Conservation (phyloP, 2,888 invertebrate species). For the Andrena praecox region DNA sequence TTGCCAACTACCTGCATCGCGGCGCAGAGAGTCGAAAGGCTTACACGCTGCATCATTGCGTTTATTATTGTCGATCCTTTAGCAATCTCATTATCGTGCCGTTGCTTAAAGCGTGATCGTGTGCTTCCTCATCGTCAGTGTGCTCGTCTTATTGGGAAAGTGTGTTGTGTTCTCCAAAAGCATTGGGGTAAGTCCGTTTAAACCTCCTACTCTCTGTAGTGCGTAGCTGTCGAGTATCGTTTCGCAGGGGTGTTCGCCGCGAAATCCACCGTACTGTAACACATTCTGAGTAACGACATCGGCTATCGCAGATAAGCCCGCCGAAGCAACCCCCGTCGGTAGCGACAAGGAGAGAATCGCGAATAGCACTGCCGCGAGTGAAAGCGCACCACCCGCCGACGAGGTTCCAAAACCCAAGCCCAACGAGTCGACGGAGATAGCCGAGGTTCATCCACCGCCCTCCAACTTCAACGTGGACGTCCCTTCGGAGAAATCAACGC, state of each 20-base stretch:
- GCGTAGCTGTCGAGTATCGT: neutral
- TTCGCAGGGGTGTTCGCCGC: neutral
- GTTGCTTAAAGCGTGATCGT: slow-evolving; percentile 52
- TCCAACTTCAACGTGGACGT: slow-evolving; percentile 12
- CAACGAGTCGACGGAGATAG: slow-evolving; percentile 42
- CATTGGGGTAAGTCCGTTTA: slow-evolving; percentile 59
- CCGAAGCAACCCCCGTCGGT: neutral
- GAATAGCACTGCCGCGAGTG: neutral
- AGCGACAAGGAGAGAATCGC: neutral
- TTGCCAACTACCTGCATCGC: neutral
- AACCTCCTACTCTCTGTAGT: neutral
- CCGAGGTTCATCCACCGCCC: slow-evolving; percentile 65
- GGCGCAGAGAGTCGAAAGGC: neutral
- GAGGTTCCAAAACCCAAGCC: neutral
- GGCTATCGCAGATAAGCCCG: slow-evolving; percentile 33
- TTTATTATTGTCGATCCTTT: slow-evolving; percentile 6
- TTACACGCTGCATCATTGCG: neutral
- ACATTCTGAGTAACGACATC: neutral
- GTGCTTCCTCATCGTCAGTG: slow-evolving; percentile 54
- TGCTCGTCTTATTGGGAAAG: slow-evolving; percentile 50
- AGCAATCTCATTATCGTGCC: neutral
- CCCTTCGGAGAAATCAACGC: neutral
- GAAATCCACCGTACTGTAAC: neutral
- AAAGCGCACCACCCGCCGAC: neutral
- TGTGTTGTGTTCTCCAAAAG: slow-evolving; percentile 30